These are phyloP conservation scores for Neolamprologus longior DNA, from an alignment of 2,113 vertebrate species.

Conservation along the genomic window DNA sequence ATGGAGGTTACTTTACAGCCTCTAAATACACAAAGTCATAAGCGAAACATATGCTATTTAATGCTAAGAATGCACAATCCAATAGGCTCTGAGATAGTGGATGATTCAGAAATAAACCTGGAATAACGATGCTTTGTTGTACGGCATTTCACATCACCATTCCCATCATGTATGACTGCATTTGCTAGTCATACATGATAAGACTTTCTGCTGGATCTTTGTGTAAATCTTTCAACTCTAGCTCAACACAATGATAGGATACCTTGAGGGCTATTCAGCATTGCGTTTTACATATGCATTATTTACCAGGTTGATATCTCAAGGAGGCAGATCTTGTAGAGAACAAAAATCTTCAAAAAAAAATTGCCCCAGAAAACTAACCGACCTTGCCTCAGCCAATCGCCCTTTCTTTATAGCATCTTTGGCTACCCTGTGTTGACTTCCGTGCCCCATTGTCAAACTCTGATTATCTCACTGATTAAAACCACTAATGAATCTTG, in stretches of 20 bases:
- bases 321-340: background rate
- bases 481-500: background rate
- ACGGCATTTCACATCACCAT: background rate
- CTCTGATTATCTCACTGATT: slow-evolving; percentile 4
- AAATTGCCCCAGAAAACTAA: background rate
- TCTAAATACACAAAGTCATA: background rate
- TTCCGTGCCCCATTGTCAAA: background rate
- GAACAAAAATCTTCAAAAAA: background rate
- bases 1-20: background rate
- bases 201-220: background rate
- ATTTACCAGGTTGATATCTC: background rate
- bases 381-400: background rate
- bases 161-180: background rate
- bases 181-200: background rate
- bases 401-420: background rate
- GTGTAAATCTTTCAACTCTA: background rate
- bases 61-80: background rate
- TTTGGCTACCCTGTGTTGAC: background rate
- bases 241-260: background rate
- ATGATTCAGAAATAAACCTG: background rate
- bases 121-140: background rate
- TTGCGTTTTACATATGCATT: background rate
- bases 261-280: background rate
- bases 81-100: background rate
- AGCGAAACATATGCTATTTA: background rate